These are phyloP conservation scores for Pseudomyrmex dendroicus DNA, from an alignment of 1,140 invertebrate genomes.

Conservation along the genomic window DNA sequence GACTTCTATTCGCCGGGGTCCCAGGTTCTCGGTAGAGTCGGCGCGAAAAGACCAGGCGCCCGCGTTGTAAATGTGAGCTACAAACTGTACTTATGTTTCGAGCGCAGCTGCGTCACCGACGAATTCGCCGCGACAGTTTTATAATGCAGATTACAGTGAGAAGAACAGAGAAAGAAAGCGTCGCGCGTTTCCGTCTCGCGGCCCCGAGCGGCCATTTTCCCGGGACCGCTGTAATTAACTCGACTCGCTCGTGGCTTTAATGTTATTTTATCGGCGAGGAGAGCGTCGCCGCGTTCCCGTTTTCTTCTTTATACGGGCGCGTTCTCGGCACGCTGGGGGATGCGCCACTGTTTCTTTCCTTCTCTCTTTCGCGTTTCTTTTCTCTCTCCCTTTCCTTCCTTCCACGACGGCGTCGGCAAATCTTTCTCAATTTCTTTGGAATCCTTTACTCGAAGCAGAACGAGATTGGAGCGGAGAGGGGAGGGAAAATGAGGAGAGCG, in stretches of 20 bases:
- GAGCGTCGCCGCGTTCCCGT: neutral
- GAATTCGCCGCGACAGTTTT: constrained; percentile 64
- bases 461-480: constrained; percentile 64
- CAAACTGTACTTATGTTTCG: constrained; percentile 51
- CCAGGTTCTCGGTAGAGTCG: neutral
- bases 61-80: constrained; percentile 17
- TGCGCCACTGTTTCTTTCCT: constrained; percentile 50
- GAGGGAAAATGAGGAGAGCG: constrained; percentile 54
- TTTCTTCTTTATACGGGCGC: constrained; percentile 44
- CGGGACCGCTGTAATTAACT: constrained; percentile 52
- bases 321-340: constrained; percentile 25
- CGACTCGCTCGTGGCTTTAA: constrained; percentile 56
- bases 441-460: constrained; percentile 69
- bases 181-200: constrained; percentile 17
- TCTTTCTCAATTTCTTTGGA: constrained; percentile 76
- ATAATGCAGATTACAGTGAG: constrained; percentile 65
- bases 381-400: constrained; percentile 12
- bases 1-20: neutral
- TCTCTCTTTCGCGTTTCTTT: constrained; percentile 20
- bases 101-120: constrained; percentile 59
- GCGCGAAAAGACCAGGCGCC: neutral
- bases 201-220: constrained; percentile 26
- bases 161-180: too few relatives aligned
- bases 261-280: constrained; percentile 69
- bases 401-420: constrained; percentile 67